These are phyloP conservation scores for Erithacus rubecula DNA, from an alignment of 2,797 vertebrate species.

Conservation along the genomic window DNA sequence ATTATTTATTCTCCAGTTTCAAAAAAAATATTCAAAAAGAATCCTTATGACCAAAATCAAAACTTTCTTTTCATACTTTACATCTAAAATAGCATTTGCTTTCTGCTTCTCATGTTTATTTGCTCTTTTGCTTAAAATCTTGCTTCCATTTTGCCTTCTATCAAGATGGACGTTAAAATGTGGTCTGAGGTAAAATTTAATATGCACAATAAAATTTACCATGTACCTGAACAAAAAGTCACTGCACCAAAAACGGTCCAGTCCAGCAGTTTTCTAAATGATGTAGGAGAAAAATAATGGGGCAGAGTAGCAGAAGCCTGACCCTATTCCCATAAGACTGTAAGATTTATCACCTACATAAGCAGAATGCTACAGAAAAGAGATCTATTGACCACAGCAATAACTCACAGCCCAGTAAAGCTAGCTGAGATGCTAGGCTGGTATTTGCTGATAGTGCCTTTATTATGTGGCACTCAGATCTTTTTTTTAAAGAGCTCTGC, in stretches of 20 bases:
- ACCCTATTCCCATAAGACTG: conserved; percentile 71
- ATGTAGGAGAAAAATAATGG: conserved; percentile 76
- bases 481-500: conserved; percentile 31
- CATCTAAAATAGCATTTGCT: background rate
- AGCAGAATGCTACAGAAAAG: conserved; percentile 73
- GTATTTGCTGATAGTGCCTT: conserved; percentile 72
- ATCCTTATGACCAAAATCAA: background rate
- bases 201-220: conserved; percentile 63
- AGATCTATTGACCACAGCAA: conserved; percentile 72
- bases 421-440: conserved; percentile 65
- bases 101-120: background rate
- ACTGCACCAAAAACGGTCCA: conserved; percentile 56
- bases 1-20: background rate
- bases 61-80: background rate
- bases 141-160: background rate
- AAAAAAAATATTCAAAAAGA: background rate
- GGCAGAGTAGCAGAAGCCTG: conserved; percentile 66
- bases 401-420: conserved; percentile 74
- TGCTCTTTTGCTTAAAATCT: conserved; percentile 7
- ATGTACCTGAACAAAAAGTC: conserved; percentile 56
- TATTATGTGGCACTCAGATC: conserved; percentile 2
- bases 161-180: conserved; percentile 18
- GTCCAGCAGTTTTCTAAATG: conserved; percentile 75
- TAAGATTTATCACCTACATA: conserved; percentile 81
- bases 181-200: conserved; percentile 43